Evolutionary conservation across 2,797 vertebrate genomes (phyloP), one percentile per base, ranked within the genome.

Genomic region (Pseudochaenichthys georgianus): DNA sequence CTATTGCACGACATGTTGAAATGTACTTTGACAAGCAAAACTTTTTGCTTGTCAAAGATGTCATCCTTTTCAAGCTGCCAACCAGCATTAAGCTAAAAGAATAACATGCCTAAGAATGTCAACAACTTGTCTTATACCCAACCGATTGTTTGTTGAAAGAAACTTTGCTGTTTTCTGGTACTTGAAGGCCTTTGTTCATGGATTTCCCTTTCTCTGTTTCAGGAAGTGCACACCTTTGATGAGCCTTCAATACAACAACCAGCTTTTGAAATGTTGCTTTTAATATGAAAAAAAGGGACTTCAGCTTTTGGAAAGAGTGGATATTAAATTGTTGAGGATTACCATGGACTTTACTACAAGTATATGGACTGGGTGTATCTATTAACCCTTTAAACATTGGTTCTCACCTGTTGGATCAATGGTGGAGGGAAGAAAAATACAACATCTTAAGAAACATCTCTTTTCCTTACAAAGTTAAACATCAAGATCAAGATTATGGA

Each of bases 271-370:
- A 46, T 28, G 19, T 13, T 66, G 11, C 61, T 51, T 61, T 58
- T 52, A 71, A 42, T 43, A 76, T 73, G 62, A 79, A 62, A 7
- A 70, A 16, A 38, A 31, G 6, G n/a, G 48, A 64, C 23, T 21
- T 76, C 11, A 45, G 2, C 9, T 38, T 77, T 59, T 38, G 42
- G 19, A 31, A 54, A 43, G 19, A 74, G 58, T 69, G 71, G 72
- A 76, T 65, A 47, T 23, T 31, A 76, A 65, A 28, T 28, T 28
- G 12, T 23, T 31, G 38, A 42, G 67, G 15, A 21, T 64, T 45
- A 91, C 80, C 90, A 96, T 96, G 96, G 94, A 94, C 94, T 72
- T 85, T 84, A 82, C 84, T 87, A 88, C 73, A 66, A 58, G 84
- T 78, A 73, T 92, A 86, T 86, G 93, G 95, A 96, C 91, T 93